Conservation (phyloP, 2,888 invertebrate genomes). For the Cephus spinipes region DNA sequence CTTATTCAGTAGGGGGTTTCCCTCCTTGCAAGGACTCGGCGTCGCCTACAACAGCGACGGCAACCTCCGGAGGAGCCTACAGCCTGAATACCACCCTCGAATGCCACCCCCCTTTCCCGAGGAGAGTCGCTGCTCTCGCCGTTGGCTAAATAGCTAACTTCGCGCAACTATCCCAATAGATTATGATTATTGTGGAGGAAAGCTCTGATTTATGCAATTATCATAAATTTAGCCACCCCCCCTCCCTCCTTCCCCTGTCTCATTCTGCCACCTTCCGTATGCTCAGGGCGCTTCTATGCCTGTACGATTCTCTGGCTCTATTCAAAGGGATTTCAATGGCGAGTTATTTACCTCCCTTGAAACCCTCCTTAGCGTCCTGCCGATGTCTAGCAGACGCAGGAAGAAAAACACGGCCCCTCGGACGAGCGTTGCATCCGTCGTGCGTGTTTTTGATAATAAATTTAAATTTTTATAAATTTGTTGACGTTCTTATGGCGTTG, state of each 20-base stretch:
- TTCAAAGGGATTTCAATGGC: constrained; percentile 62
- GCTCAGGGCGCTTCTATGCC: constrained; percentile 57
- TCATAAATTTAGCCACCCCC: constrained; percentile 57
- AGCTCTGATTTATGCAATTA: constrained; percentile 66
- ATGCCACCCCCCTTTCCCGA: neutral
- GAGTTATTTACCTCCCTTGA: constrained; percentile 52
- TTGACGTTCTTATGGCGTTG: neutral
- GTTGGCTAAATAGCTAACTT: constrained; percentile 65
- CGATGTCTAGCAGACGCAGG: neutral
- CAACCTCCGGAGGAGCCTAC: neutral
- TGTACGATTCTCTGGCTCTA: constrained; percentile 31
- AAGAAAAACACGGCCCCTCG: neutral
- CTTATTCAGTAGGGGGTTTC: constrained; percentile 45
- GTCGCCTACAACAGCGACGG: neutral
- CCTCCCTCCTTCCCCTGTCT: constrained; percentile 35
- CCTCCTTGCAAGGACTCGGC: neutral
- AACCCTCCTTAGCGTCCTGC: neutral
- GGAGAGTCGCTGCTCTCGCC: constrained; percentile 43
- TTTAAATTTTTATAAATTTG: neutral
- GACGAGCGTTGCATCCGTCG: neutral
- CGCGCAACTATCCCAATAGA: constrained; percentile 65
- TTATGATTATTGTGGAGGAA: constrained; percentile 66
- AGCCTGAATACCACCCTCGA: neutral
- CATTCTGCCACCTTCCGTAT: constrained; percentile 54
- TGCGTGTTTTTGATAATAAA: neutral